These are phyloP conservation scores for Alouatta palliata DNA, from an alignment of 2,113 vertebrate genomes.

Conservation along the genomic window DNA sequence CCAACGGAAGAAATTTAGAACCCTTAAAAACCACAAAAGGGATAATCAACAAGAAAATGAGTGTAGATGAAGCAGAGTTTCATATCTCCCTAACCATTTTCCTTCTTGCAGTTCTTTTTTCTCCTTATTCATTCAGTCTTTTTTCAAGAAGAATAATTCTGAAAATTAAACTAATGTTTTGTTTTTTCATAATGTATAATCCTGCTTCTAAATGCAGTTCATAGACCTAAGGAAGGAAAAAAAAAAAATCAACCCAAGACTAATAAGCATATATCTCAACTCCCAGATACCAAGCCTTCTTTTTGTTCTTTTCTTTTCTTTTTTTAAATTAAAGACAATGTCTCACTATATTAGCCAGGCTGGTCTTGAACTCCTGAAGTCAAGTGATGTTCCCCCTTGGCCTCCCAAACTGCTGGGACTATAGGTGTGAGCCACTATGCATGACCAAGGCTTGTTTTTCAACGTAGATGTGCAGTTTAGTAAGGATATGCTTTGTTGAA, in stretches of 20 bases:
- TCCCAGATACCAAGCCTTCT: not conserved
- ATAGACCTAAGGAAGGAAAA: not conserved
- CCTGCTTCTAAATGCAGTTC: conserved; percentile 2
- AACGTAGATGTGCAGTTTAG: not conserved
- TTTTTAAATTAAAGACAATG: no score
- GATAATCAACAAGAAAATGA: conserved; percentile 63
- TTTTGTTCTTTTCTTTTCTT: not conserved
- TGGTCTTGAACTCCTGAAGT: no score
- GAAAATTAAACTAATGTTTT: conserved; percentile 38
- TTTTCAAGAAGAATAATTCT: not conserved
- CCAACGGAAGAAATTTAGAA: conserved; percentile 52
- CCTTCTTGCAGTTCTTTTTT: not conserved
- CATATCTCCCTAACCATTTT: not conserved
- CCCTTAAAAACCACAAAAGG: conserved; percentile 52
- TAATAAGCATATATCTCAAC: not conserved
- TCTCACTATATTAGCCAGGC: no score
- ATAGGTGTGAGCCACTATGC: no score
- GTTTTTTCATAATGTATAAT: not conserved
- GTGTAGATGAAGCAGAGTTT: not conserved
- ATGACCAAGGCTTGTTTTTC: not conserved
- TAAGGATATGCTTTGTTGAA: not conserved
- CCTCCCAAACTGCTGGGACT: no score
- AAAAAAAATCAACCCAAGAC: not conserved
- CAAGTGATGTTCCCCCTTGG: no score
- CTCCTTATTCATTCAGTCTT: not conserved